Evolutionary conservation across 2,888 invertebrate species (phyloP).

Genomic region (Drosophila eohydei): DNA sequence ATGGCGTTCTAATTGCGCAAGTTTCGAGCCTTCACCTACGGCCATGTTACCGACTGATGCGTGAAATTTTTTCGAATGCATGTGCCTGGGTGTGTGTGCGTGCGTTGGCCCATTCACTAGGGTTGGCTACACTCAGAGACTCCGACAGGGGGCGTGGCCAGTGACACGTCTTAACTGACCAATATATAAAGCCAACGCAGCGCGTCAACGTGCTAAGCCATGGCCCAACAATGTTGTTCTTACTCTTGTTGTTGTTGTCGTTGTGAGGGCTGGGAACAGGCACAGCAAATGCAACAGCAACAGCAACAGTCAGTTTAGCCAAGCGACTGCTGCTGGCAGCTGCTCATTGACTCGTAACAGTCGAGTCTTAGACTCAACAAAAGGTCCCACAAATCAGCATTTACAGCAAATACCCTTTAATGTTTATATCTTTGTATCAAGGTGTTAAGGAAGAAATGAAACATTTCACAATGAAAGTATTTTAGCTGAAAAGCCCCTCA

Average conservation of each 20-base stretch:
- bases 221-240: conserved; percentile 47
- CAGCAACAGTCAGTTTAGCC: conserved; percentile 29
- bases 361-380: conserved; percentile 11
- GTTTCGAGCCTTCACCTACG: conserved; percentile 47
- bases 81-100: neutral
- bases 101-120: conserved; percentile 18
- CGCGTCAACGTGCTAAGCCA: conserved; percentile 48
- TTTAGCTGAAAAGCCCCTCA: neutral
- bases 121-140: conserved; percentile 21
- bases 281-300: conserved; percentile 7
- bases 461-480: neutral
- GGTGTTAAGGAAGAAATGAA: neutral
- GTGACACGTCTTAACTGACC: conserved; percentile 78
- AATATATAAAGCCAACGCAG: conserved; percentile 67
- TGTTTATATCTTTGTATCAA: neutral
- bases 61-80: conserved; percentile 60
- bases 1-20: conserved; percentile 77
- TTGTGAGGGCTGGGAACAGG: conserved; percentile 11
- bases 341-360: conserved; percentile 51
- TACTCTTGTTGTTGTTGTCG: conserved; percentile 14
- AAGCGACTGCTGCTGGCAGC: conserved; percentile 39
- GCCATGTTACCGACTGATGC: conserved; percentile 71
- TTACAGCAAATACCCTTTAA: neutral
- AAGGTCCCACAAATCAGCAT: neutral
- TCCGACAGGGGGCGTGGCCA: conserved; percentile 65